A percentile compares a stretch with the other conserved stretches of the same genome.
phyloP scores from a whole-genome alignment of 2,113 vertebrate species.

The Myiagra hebetior region DNA sequence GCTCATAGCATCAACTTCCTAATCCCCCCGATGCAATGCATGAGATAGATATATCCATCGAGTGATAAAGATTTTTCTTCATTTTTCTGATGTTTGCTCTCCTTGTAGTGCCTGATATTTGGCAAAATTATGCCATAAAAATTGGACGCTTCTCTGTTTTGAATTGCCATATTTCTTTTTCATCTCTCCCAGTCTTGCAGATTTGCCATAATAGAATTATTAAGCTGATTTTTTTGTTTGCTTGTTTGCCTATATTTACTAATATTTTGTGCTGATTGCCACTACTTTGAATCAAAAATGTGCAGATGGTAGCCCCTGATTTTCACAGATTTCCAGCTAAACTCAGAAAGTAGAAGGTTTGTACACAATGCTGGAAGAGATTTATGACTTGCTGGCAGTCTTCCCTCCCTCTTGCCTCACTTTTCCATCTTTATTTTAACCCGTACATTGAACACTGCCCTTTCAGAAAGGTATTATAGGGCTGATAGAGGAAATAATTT shows the following conservation, averaged over 20 bases:
- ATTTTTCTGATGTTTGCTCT: not conserved
- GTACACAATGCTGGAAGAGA: not conserved
- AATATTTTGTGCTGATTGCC: not conserved
- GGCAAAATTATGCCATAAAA: not conserved
- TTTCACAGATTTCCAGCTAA: not conserved
- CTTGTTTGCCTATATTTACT: not conserved
- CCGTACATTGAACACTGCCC: not conserved
- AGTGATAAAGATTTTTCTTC: not conserved
- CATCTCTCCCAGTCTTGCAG: not conserved
- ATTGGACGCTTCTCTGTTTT: not conserved
- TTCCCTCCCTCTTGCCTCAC: not conserved
- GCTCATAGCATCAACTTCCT: not conserved
- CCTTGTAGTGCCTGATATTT: not conserved
- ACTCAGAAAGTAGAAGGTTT: not conserved
- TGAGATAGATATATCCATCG: not conserved
- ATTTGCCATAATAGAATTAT: not conserved
- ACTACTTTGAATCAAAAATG: not conserved
- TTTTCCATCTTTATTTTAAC: not conserved
- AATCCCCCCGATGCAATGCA: fast-evolving
- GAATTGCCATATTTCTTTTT: not conserved
- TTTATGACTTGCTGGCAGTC: not conserved
- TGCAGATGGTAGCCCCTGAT: not conserved
- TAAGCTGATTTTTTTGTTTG: not conserved
- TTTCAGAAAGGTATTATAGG: not conserved
- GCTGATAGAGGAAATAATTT: not conserved